A percentile compares a stretch with the other conserved stretches of the same genome.
Evolutionary conservation across 2,888 invertebrate genomes (phyloP).

Genomic region (Steinernema scapterisci): DNA sequence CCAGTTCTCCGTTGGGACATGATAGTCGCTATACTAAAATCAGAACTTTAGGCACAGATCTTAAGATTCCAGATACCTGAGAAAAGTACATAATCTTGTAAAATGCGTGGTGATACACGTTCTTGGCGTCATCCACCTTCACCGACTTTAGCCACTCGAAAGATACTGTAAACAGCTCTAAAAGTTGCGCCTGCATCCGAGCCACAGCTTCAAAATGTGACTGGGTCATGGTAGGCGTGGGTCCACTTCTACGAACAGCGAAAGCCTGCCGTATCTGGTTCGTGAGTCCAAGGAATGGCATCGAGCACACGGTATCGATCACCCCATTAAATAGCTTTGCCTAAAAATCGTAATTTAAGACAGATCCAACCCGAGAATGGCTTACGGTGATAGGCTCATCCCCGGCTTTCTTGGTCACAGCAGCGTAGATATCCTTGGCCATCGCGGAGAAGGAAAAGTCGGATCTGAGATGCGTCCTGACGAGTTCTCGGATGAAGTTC

Average conservation of each 20-base stretch:
- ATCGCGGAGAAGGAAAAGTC: not conserved
- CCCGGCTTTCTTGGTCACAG: not conserved
- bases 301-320: not conserved
- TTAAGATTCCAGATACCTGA: not conserved
- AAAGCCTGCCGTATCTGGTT: not conserved
- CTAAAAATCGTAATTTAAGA: too few relatives aligned
- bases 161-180: not conserved
- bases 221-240: not conserved
- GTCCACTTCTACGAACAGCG: not conserved
- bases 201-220: not conserved
- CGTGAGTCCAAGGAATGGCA: not conserved
- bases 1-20: not conserved
- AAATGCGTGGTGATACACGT: not conserved
- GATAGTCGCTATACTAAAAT: slow-evolving; percentile 1
- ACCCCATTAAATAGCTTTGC: not conserved
- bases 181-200: not conserved
- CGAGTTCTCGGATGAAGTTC: not conserved
- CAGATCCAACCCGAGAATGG: too few relatives aligned
- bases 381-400: not conserved
- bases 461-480: not conserved
- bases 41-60: not conserved
- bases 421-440: not conserved
- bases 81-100: not conserved
- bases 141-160: not conserved
- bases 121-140: not conserved